Evolutionary conservation across 2,113 vertebrate genomes (phyloP), one percentile per base, ranked within the genome.

Genomic region (Carassius auratus): DNA sequence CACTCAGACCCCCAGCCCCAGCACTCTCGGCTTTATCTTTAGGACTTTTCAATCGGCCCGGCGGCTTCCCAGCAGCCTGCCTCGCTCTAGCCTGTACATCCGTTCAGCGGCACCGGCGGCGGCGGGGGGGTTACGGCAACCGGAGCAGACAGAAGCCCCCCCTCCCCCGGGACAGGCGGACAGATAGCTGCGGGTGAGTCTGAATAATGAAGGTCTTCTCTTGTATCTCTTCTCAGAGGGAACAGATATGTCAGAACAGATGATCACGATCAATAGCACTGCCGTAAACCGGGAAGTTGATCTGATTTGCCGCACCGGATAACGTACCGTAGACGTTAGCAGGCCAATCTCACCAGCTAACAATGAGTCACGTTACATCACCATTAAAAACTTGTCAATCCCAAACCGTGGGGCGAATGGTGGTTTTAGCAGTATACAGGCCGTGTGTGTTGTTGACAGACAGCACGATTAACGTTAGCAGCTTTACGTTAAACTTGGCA

Each of bases 1-100:
- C 66, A 85, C 89, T 83, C 83, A 88, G 81, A 57, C 19, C 68
- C 19, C 48, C 10, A 38, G 73, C 21, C 30, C 12, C 50, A 52
- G 6, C 50, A 42, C 50, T 55, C 59, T 73, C 23, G 26, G 33
- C 5, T 42, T 57, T 6, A 42, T 38, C 12, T 9, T 42, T 57
- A 8, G 6, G 23, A 23, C 6, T 59, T 83, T 14, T 14, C 15
- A 8, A 14, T 48, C 38, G 23, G 7, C 14, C 26, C 62, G 36
- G 17, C 14, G 45, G 61, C n/a, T 9, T 12, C 50, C n/a, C 62
- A 81, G 23, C 62, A 68, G 23, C 80, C 17, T 82, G 38, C 14
- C 38, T 64, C 61, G 5, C n/a, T 69, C 14, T 5, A 26, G 23
- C 45, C 64, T 69, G 9, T 52, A 52, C 45, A 55, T 55, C 48